A percentile compares a stretch with the other conserved stretches of the same genome.
phyloP scores from a whole-genome alignment of 2,888 invertebrate species.

The Tetragnatha montana region DNA sequence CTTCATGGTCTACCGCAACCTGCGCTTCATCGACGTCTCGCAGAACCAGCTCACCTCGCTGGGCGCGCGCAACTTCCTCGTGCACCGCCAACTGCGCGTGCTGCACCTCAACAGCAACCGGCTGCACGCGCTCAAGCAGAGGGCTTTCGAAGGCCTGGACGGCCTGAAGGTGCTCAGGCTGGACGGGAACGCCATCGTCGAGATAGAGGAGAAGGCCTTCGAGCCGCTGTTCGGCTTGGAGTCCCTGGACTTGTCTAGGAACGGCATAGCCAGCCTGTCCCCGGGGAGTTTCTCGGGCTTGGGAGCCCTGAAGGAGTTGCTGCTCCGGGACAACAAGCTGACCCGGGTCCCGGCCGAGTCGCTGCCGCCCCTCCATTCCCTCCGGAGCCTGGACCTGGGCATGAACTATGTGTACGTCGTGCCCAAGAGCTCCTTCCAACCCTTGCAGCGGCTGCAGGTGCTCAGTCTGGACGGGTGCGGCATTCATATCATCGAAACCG shows the following conservation, averaged over 20 bases:
- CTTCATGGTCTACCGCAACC: constrained; percentile 84
- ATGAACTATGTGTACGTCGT: constrained; percentile 86
- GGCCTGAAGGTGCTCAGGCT: constrained; percentile 82
- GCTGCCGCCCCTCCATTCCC: constrained; percentile 85
- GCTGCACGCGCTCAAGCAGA: constrained; percentile 83
- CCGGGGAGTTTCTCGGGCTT: constrained; percentile 85
- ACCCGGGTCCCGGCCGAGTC: constrained; percentile 86
- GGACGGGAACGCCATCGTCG: constrained; percentile 73
- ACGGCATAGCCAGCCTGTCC: constrained; percentile 85
- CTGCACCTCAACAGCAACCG: constrained; percentile 88
- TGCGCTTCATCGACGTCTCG: constrained; percentile 88
- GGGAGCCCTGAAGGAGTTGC: constrained; percentile 83
- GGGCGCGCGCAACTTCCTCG: constrained; percentile 87
- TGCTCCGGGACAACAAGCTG: constrained; percentile 89
- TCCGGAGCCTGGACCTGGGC: constrained; percentile 85
- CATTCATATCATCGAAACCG: constrained; percentile 68
- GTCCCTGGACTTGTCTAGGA: constrained; percentile 85
- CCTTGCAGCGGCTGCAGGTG: constrained; percentile 81
- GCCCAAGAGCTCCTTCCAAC: constrained; percentile 74
- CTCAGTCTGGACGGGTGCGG: constrained; percentile 80
- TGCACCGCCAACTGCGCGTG: constrained; percentile 84
- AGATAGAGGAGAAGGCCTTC: constrained; percentile 70
- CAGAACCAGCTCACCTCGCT: constrained; percentile 87
- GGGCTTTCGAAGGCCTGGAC: constrained; percentile 86
- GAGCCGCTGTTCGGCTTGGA: constrained; percentile 81